Conservation (phyloP, 2,888 invertebrate genomes). For the Apotomis turbidana region DNA sequence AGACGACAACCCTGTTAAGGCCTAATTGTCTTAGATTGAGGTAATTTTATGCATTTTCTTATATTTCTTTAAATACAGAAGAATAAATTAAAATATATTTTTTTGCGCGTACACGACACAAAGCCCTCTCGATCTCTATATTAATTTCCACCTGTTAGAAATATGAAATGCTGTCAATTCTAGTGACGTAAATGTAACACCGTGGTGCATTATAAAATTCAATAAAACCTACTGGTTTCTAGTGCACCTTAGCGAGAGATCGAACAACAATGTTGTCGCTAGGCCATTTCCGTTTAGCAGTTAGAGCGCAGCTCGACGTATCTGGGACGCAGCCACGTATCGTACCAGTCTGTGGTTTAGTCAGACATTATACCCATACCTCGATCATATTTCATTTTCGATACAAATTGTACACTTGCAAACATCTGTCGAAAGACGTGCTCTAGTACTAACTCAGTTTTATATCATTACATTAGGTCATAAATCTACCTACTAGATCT, state of each 20-base stretch:
- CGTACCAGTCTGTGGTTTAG: conserved; percentile 46
- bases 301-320: conserved; percentile 70
- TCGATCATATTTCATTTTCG: conserved; percentile 16
- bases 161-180: too few species aligned
- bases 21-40: too few species aligned
- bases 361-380: conserved; percentile 17
- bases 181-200: too few species aligned
- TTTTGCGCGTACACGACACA: too few species aligned
- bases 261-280: conserved; percentile 79
- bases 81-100: too few species aligned
- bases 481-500: not conserved
- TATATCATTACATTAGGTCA: not conserved
- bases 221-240: conserved; percentile 26
- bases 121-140: not conserved
- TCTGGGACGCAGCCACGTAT: conserved; percentile 70
- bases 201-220: not conserved
- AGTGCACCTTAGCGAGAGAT: conserved; percentile 50
- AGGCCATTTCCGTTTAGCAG: conserved; percentile 77
- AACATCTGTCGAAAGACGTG: not conserved
- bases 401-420: not conserved
- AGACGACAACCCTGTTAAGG: too few species aligned
- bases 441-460: not conserved
- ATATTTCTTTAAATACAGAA: too few species aligned
- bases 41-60: too few species aligned
- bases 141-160: too few species aligned